Conservation (phyloP, 2,888 invertebrate species). For the Chironomus tentans region DNA sequence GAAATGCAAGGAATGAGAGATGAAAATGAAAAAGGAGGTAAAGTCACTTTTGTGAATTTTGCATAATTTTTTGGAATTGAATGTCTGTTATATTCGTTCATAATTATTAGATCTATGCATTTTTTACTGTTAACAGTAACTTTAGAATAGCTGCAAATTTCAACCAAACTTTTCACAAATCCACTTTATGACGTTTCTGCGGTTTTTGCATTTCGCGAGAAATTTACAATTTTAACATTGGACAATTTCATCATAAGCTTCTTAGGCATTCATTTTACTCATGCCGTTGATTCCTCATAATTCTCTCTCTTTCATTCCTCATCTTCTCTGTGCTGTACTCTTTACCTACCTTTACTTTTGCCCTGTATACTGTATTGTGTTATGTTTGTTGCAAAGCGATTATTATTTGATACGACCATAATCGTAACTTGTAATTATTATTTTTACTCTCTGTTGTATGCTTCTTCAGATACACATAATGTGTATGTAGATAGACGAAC, state of each 20-base stretch:
- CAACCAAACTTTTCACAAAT: neutral
- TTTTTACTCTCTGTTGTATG: neutral
- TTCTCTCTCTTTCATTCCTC: slow-evolving; percentile 7
- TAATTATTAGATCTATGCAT: no score
- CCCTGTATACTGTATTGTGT: no score
- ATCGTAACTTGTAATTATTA: slow-evolving; percentile 19
- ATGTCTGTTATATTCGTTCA: no score
- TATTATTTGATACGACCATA: slow-evolving; percentile 12
- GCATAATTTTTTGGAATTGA: neutral
- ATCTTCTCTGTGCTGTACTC: neutral
- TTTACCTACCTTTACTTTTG: no score
- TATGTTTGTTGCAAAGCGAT: neutral
- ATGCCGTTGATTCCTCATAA: slow-evolving; percentile 14
- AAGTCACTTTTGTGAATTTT: neutral
- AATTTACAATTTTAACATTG: neutral
- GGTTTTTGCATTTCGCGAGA: slow-evolving; percentile 12
- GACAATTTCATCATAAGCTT: slow-evolving; percentile 3
- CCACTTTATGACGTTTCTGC: neutral
- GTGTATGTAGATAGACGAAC: neutral
- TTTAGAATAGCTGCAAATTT: neutral
- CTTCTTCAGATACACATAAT: slow-evolving; percentile 9
- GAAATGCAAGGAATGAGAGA: neutral
- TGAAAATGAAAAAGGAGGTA: neutral
- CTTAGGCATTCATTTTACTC: neutral
- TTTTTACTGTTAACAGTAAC: no score